These are phyloP conservation scores for Crossaster papposus DNA, from an alignment of 53 echinoderm and acorn worm genomes.

Conservation along the genomic window DNA sequence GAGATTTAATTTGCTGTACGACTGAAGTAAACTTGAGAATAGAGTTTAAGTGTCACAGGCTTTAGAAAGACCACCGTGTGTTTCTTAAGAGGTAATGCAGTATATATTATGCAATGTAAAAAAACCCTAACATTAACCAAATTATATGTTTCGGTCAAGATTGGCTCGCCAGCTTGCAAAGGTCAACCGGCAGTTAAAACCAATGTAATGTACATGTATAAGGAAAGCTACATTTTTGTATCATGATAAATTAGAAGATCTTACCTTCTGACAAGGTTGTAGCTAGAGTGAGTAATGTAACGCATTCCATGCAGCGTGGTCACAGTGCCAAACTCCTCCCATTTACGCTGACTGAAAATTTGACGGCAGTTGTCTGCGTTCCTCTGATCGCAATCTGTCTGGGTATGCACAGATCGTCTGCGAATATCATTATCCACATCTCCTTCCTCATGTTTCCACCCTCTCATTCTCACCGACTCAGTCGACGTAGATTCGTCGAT, in stretches of 20 bases:
- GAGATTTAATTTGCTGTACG: no score
- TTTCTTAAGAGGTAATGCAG: no score
- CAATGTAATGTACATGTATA: neutral
- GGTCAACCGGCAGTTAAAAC: no score
- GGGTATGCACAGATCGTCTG: slow-evolving; percentile 37
- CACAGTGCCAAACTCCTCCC: slow-evolving; percentile 66
- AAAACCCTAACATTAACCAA: no score
- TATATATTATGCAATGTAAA: no score
- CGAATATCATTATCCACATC: neutral
- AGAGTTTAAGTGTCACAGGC: no score
- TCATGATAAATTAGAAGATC: neutral
- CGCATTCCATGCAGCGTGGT: slow-evolving; percentile 83
- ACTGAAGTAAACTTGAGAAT: no score
- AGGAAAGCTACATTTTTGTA: neutral
- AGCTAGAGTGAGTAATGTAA: slow-evolving; percentile 62
- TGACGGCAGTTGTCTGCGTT: slow-evolving; percentile 18
- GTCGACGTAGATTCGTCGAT: neutral
- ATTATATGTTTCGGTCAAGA: no score
- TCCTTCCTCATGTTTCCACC: neutral
- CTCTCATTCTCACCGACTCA: slow-evolving; percentile 16
- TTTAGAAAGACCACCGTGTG: no score
- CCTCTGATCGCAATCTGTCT: slow-evolving; percentile 23
- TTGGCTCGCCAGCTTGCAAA: no score
- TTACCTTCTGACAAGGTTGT: slow-evolving; percentile 68
- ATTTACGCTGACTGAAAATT: slow-evolving; percentile 36